Percentiles rank a stretch among this genome's conserved stretches.
Conservation (phyloP, 2,888 invertebrate species). For the Auanema freiburgensis region DNA sequence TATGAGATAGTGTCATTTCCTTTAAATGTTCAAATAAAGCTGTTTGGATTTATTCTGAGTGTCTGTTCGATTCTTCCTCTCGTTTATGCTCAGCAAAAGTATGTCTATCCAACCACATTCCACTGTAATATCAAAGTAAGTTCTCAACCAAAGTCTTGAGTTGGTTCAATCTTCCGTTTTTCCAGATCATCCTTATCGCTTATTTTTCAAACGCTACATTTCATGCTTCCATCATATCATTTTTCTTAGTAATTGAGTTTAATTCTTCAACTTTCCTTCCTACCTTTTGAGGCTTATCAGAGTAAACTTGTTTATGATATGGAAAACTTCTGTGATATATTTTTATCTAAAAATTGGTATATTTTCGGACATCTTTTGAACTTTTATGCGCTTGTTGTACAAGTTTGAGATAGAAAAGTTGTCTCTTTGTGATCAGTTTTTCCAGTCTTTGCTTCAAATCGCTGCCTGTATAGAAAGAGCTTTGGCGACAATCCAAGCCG, state of each 20-base stretch:
- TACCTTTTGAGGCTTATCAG: not conserved
- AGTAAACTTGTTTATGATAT: not conserved
- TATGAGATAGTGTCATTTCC: not conserved
- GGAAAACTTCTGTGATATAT: constrained; percentile 2
- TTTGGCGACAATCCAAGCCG: not conserved
- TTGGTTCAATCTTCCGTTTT: not conserved
- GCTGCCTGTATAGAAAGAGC: not conserved
- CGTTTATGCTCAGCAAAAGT: constrained; percentile 1
- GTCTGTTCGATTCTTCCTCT: not conserved
- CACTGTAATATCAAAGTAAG: not conserved
- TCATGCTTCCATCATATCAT: not conserved
- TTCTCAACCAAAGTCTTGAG: too few species aligned
- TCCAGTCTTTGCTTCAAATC: not conserved
- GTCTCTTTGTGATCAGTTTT: not conserved
- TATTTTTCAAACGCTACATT: not conserved
- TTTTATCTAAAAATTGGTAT: not conserved
- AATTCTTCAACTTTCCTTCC: not conserved
- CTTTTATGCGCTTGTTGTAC: not conserved
- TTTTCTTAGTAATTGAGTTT: not conserved
- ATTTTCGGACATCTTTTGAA: not conserved
- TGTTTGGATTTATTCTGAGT: not conserved
- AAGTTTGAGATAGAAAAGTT: not conserved
- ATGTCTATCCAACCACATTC: not conserved
- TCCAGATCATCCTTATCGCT: not conserved
- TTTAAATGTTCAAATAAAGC: not conserved